Conservation (phyloP, 2,113 vertebrate genomes). For the Oncorhynchus nerka region DNA sequence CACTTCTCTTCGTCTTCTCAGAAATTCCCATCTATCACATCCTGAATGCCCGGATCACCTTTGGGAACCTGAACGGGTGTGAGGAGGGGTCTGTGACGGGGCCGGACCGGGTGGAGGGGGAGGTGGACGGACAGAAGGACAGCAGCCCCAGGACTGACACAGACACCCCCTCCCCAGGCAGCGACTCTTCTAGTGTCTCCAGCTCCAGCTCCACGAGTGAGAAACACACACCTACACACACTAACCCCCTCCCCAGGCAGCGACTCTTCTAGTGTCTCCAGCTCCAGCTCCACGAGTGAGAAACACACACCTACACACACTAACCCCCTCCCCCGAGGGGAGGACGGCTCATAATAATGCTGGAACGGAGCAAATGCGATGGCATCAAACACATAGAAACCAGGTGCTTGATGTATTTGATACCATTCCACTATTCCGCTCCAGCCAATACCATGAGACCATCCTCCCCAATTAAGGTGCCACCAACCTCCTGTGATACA, state of each 20-base stretch:
- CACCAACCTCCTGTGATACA: too few species aligned
- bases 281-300: constrained; percentile 92
- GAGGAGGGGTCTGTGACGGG: constrained; percentile 78
- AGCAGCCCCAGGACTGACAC: constrained; percentile 83
- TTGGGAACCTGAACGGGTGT: constrained; percentile 95
- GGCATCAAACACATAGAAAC: too few species aligned
- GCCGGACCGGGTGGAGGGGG: constrained; percentile 67
- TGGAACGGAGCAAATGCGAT: too few species aligned
- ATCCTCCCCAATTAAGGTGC: too few species aligned
- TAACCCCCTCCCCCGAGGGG: too few species aligned
- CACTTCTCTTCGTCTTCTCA: constrained; percentile 48
- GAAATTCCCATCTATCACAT: constrained; percentile 98
- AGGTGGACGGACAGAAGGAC: constrained; percentile 78
- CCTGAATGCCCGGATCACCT: constrained; percentile 95
- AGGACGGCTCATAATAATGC: too few species aligned
- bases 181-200: constrained; percentile 94
- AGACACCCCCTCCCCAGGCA: constrained; percentile 89
- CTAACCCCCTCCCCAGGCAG: constrained; percentile 85
- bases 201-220: constrained; percentile 93
- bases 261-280: constrained; percentile 94
- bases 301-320: background rate
- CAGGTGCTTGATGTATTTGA: too few species aligned
- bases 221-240: constrained; percentile 8
- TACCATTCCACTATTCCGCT: too few species aligned
- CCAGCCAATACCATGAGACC: too few species aligned